phyloP scores from a whole-genome alignment of 1,140 invertebrate genomes.

The Papilio helenus region DNA sequence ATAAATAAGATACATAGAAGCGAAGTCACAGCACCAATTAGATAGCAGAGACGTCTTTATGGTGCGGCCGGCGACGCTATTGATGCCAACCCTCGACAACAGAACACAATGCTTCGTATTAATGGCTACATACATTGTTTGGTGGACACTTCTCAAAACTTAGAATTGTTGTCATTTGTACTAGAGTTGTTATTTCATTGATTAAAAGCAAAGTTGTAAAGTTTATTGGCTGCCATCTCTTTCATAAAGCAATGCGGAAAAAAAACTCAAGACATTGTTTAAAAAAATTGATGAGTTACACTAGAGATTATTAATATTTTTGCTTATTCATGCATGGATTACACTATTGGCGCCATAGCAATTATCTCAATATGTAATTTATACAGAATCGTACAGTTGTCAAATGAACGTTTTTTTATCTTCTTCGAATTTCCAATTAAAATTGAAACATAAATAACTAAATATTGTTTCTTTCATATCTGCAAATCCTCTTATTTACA shows the following conservation, averaged over 20 bases:
- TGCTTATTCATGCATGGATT: slow-evolving; percentile 24
- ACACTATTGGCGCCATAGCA: slow-evolving; percentile 7
- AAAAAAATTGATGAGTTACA: not conserved
- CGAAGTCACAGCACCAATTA: slow-evolving; percentile 42
- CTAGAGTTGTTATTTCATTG: slow-evolving; percentile 3
- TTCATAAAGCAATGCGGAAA: not conserved
- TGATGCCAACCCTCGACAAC: slow-evolving; percentile 41
- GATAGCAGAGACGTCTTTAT: slow-evolving; percentile 38
- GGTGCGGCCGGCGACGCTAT: slow-evolving; percentile 34
- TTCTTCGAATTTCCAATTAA: slow-evolving; percentile 16
- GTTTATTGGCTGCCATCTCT: not conserved
- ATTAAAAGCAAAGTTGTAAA: not conserved
- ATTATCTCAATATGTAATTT: slow-evolving; percentile 1
- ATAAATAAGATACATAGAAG: slow-evolving; percentile 34
- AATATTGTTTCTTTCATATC: not conserved
- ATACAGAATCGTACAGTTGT: not conserved
- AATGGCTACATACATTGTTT: slow-evolving; percentile 46
- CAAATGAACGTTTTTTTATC: not conserved
- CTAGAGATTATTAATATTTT: slow-evolving; percentile 30
- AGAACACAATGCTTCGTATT: slow-evolving; percentile 47
- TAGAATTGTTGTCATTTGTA: not conserved
- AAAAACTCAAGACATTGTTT: not conserved
- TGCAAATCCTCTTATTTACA: slow-evolving; percentile 41
- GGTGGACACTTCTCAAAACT: slow-evolving; percentile 11
- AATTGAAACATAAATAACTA: slow-evolving; percentile 6